phyloP scores from a whole-genome alignment of 2,888 invertebrate genomes.

The Folsomia manolachei region DNA sequence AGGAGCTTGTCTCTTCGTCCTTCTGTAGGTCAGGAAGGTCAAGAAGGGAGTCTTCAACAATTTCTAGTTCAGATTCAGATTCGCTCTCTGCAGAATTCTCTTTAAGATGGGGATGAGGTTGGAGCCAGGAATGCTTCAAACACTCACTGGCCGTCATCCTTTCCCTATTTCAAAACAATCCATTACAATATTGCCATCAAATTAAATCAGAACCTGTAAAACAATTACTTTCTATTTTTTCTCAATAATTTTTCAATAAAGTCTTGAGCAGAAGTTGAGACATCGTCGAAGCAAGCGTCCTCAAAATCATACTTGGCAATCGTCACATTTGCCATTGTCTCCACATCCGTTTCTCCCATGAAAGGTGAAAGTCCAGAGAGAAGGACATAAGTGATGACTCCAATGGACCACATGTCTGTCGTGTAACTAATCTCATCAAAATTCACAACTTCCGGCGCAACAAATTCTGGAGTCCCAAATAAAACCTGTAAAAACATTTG shows the following conservation, averaged over 20 bases:
- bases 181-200: constrained; percentile 41
- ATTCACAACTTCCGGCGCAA: constrained; percentile 97
- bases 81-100: neutral
- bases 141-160: constrained; percentile 70
- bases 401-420: constrained; percentile 87
- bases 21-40: constrained; percentile 8
- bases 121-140: constrained; percentile 75
- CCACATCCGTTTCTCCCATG: constrained; percentile 95
- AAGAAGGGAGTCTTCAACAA: constrained; percentile 11
- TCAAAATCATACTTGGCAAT: constrained; percentile 96
- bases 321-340: constrained; percentile 98
- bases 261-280: constrained; percentile 91
- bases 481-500: constrained; percentile 61
- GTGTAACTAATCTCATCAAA: constrained; percentile 94
- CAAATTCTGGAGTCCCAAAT: constrained; percentile 98
- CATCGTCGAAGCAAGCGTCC: constrained; percentile 92
- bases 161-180: constrained; percentile 58
- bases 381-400: constrained; percentile 49
- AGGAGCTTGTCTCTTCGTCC: constrained; percentile 1
- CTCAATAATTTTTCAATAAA: constrained; percentile 88
- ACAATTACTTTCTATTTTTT: constrained; percentile 78
- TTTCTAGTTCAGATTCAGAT: constrained; percentile 4
- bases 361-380: constrained; percentile 95
- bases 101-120: constrained; percentile 15
- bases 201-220: constrained; percentile 33